A percentile compares a stretch with the other conserved stretches of the same genome.
Conservation (phyloP, 2,113 vertebrate species). For the Chaetops frenatus region DNA sequence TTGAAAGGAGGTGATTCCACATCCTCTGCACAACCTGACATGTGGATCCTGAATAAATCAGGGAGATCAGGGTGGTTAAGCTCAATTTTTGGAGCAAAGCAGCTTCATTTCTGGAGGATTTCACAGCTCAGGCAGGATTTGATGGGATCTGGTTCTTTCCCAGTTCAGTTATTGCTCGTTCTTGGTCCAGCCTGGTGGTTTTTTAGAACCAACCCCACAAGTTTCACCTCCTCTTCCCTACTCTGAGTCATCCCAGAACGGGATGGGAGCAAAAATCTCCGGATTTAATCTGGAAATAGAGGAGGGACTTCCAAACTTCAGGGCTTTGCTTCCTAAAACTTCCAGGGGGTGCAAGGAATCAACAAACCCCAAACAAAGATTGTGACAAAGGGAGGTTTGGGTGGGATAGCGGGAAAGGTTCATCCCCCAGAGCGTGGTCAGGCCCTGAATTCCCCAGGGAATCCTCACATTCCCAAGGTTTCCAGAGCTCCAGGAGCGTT, state of each 20-base stretch:
- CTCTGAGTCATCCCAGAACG: background rate
- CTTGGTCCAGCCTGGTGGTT: background rate
- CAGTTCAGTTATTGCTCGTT: background rate
- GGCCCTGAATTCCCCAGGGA: background rate
- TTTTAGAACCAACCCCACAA: background rate
- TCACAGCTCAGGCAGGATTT: background rate
- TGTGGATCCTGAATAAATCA: background rate
- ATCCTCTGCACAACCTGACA: accelerated
- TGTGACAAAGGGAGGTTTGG: too few species aligned
- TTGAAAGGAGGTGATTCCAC: background rate
- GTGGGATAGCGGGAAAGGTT: too few species aligned
- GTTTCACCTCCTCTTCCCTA: background rate
- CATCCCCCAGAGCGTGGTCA: background rate
- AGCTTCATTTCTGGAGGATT: background rate
- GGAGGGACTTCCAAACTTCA: accelerated
- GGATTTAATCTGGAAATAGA: background rate
- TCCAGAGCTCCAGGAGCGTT: background rate
- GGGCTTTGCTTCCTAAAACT: background rate
- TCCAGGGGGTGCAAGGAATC: accelerated
- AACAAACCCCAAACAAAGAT: accelerated
- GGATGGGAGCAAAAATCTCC: background rate
- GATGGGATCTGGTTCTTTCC: background rate
- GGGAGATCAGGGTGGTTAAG: background rate
- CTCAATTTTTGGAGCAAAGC: accelerated
- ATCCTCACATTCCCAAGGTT: background rate